These are phyloP conservation scores for Collichthys lucidus DNA, from an alignment of 2,113 vertebrate genomes.

Conservation along the genomic window DNA sequence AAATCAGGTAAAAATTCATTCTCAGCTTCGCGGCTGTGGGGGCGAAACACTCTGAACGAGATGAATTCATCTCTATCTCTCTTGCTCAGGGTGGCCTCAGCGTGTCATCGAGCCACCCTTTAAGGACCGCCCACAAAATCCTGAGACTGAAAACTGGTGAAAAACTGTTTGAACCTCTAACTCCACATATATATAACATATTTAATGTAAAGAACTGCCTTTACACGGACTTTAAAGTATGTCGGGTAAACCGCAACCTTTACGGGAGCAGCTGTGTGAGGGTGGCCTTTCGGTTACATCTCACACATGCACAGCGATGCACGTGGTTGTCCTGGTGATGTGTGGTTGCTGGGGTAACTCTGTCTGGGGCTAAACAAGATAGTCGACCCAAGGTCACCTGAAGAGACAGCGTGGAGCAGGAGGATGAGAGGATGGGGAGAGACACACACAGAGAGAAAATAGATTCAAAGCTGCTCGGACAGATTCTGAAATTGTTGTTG, in stretches of 20 bases:
- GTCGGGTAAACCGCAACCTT: neutral
- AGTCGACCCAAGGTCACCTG: conserved; percentile 20
- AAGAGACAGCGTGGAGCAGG: conserved; percentile 11
- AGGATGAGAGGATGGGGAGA: conserved; percentile 20
- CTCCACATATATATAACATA: too few species aligned
- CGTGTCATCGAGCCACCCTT: too few species aligned
- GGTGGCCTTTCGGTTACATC: neutral
- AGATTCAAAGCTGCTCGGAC: neutral
- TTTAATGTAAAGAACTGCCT: neutral
- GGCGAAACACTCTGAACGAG: too few species aligned
- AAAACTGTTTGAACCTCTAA: too few species aligned
- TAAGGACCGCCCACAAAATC: too few species aligned
- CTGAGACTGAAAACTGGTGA: too few species aligned
- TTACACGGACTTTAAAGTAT: neutral
- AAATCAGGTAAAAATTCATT: too few species aligned
- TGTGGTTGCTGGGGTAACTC: conserved; percentile 58
- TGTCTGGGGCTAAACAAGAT: conserved; percentile 22
- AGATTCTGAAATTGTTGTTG: neutral
- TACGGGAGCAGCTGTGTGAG: neutral
- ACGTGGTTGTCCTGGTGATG: conserved; percentile 39
- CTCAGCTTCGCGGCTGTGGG: too few species aligned
- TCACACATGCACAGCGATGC: conserved; percentile 12
- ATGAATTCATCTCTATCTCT: too few species aligned
- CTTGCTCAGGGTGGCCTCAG: too few species aligned
- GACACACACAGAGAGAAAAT: conserved; percentile 11